A percentile compares a stretch with the other conserved stretches of the same genome.
These are phyloP conservation scores for Ailuropoda melanoleuca DNA, from an alignment of 2,113 vertebrate species.

Conservation along the genomic window DNA sequence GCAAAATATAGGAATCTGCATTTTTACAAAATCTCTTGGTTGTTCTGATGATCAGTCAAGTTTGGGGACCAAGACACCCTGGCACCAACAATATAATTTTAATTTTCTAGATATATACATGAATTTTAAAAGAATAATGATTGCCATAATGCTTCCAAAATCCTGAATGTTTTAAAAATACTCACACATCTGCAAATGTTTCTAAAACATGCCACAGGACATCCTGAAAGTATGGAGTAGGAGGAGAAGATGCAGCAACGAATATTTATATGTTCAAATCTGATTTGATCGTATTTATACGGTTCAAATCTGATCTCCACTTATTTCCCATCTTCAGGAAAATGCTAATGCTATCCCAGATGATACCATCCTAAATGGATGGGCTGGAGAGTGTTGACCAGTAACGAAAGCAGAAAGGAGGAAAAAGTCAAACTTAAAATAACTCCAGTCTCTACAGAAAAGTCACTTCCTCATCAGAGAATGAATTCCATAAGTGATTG, in stretches of 20 bases:
- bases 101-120: conserved; percentile 16
- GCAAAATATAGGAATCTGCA: neutral
- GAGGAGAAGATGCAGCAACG: neutral
- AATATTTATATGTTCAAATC: neutral
- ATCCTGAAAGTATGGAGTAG: neutral
- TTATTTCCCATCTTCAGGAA: neutral
- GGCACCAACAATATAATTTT: neutral
- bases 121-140: neutral
- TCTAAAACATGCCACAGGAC: neutral
- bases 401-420: neutral
- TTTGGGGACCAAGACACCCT: neutral
- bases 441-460: conserved; percentile 3
- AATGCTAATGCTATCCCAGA: neutral
- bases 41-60: neutral
- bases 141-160: neutral
- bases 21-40: neutral
- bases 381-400: neutral
- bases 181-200: neutral
- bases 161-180: conserved; percentile 9
- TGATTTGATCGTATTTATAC: neutral
- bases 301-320: neutral
- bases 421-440: neutral
- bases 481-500: conserved; percentile 32
- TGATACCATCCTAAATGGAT: neutral
- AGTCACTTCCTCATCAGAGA: neutral